Conservation (phyloP, 2,797 vertebrate genomes). For the Hydrolagus colliei region DNA sequence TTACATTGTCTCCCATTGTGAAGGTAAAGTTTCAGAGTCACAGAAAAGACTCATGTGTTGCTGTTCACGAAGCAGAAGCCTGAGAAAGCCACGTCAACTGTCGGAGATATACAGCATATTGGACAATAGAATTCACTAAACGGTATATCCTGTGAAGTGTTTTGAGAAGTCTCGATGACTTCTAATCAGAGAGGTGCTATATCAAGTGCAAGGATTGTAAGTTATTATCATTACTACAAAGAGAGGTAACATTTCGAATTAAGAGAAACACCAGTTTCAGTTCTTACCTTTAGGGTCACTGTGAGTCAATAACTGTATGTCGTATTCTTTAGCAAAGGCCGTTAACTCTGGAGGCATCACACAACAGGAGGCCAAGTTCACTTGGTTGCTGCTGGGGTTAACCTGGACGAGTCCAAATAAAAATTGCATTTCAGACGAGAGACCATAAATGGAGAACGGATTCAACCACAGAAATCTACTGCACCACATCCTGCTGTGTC, state of each 20-base stretch:
- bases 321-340: constrained; percentile 90
- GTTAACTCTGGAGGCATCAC: constrained; percentile 99
- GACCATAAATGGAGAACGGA: background rate
- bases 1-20: too few species aligned
- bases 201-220: too few species aligned
- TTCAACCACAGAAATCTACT: background rate
- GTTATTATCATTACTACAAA: too few species aligned
- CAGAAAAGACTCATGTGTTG: too few species aligned
- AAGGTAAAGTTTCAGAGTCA: too few species aligned
- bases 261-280: background rate
- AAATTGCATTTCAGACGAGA: background rate
- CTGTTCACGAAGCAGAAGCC: too few species aligned
- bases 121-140: too few species aligned
- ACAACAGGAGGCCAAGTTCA: constrained; percentile 95
- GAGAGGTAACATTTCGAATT: background rate
- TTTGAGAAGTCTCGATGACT: too few species aligned
- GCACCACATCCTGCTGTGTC: background rate
- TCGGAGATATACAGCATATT: too few species aligned
- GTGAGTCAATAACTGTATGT: constrained; percentile 94
- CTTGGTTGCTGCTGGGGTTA: constrained; percentile 95
- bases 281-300: constrained; percentile 88
- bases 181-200: too few species aligned
- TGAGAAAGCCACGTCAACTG: too few species aligned
- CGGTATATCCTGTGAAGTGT: too few species aligned
- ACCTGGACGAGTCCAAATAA: constrained; percentile 59